Evolutionary conservation across 1,140 invertebrate species (phyloP), one percentile per base, ranked within the genome.

Genomic region (Pseudobourletiella spinata): DNA sequence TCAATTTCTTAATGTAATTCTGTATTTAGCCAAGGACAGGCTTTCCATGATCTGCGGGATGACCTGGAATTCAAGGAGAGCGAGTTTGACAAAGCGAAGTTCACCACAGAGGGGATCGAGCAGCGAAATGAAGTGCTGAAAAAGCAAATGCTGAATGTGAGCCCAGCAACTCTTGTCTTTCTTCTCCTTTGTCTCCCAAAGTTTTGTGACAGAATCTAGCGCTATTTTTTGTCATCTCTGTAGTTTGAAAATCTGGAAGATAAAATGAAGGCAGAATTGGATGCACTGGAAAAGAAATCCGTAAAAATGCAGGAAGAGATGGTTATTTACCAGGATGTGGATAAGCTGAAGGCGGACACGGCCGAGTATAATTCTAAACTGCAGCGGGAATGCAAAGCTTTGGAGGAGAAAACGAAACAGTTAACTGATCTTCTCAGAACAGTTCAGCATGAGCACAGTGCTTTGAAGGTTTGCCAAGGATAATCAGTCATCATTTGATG

Each of bases 51-150:
- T 2, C 76, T 82, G 72, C 78, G 79, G 64, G 78, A 80, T 63
- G 80, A 82, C 71, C 70, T 82, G 16, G 73, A 74, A 30, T 80
- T 82, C 66, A 82, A 82, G 68, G 79, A 79, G 68, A 77, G 75
- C 39, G 81, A 70, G 32, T 66, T 61, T 42, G 67, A 70, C 29
- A 66, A 68, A 42, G 66, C 66, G 3, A 63, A 57, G 18, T 68
- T 63, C 39, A 69, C 66, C 14, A 63, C 63, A 0, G 66, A 64
- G 63, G 60, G 66, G 57, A 69, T 70, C 51, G 67, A 69, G 35
- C 50, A 61, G 25, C 61, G 66, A 54, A 70, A 70, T 63, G 67
- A 70, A 20, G 26, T 67, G 1, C 51, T 70, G 15, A 66, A 71
- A 25, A 63, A 71, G 22, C 74, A 73, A 59, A 56, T 76, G 20